phyloP scores from a whole-genome alignment of 2,113 vertebrate species.

The Chloebia gouldiae region DNA sequence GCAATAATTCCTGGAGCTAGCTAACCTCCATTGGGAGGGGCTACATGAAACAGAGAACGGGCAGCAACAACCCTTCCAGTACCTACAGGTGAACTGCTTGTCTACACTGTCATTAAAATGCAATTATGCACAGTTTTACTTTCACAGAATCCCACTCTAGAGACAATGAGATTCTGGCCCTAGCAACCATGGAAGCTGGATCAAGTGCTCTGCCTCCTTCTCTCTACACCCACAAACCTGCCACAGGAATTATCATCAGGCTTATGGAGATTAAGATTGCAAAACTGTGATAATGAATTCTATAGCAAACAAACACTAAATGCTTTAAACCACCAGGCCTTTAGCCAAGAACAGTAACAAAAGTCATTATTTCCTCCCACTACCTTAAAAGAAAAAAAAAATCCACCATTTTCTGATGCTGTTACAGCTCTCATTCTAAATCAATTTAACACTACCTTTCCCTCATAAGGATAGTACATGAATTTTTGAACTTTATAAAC shows the following conservation, averaged over 20 bases:
- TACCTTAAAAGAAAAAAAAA: neutral
- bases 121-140: neutral
- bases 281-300: neutral
- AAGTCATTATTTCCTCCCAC: neutral
- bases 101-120: neutral
- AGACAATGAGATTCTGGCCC: neutral
- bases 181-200: neutral
- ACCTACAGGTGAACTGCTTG: neutral
- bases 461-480: neutral
- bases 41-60: accelerated
- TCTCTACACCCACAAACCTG: neutral
- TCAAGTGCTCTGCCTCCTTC: neutral
- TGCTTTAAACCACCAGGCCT: neutral
- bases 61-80: neutral
- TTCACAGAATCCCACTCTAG: neutral
- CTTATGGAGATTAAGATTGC: neutral
- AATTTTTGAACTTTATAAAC: neutral
- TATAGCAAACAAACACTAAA: neutral
- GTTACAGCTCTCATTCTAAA: neutral
- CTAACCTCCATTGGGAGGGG: accelerated
- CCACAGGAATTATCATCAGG: neutral
- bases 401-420: neutral
- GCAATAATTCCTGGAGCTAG: neutral
- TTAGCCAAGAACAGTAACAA: neutral
- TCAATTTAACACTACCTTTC: neutral